Conservation (phyloP, 2,888 invertebrate species). For the Spodoptera exigua region DNA sequence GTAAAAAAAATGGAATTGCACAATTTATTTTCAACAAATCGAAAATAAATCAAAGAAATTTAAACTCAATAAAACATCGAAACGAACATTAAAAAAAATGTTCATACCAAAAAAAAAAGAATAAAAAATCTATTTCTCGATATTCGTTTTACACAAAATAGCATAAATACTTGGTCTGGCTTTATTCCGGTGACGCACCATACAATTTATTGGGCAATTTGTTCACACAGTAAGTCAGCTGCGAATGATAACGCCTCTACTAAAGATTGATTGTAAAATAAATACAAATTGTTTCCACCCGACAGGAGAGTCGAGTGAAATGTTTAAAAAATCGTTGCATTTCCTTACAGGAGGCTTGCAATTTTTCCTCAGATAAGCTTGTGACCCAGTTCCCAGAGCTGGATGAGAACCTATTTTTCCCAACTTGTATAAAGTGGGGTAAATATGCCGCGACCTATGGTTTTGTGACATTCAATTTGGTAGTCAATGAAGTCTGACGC, state of each 20-base stretch:
- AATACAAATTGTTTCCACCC: constrained; percentile 57
- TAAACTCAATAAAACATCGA: constrained; percentile 11
- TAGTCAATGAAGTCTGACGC: constrained; percentile 1
- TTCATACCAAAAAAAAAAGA: constrained; percentile 9
- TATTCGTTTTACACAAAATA: constrained; percentile 44
- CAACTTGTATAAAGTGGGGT: constrained; percentile 31
- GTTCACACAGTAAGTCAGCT: constrained; percentile 71
- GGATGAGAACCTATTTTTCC: constrained; percentile 44
- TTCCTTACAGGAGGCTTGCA: constrained; percentile 40
- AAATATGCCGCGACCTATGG: constrained; percentile 44
- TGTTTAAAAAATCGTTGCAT: constrained; percentile 53
- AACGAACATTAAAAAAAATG: constrained; percentile 7
- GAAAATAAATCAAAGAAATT: constrained; percentile 1
- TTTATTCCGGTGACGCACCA: constrained; percentile 57
- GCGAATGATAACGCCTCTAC: constrained; percentile 69
- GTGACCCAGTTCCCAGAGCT: constrained; percentile 40
- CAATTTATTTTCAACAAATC: background rate
- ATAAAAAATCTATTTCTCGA: constrained; percentile 49
- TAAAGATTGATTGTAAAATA: constrained; percentile 66
- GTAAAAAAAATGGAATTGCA: no score
- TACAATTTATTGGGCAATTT: constrained; percentile 73
- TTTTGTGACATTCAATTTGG: constrained; percentile 34
- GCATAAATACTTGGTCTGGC: constrained; percentile 49
- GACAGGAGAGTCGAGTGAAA: constrained; percentile 33
- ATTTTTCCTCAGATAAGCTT: constrained; percentile 54